Conservation (phyloP, 2,888 invertebrate genomes). For the Diloba caeruleocephala region DNA sequence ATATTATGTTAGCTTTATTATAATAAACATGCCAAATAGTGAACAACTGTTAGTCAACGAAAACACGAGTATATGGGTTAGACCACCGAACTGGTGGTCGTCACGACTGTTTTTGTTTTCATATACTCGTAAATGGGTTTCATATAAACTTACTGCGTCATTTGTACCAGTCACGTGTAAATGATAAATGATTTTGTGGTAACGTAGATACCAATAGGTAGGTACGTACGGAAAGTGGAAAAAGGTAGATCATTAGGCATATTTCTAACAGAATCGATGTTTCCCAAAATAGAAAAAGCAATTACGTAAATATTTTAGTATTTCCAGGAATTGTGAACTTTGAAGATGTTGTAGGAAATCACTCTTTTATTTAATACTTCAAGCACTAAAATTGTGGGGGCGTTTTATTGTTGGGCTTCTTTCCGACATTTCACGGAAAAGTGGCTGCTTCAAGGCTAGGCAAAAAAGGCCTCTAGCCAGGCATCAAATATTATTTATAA, state of each 20-base stretch:
- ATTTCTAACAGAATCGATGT: slow-evolving; percentile 36
- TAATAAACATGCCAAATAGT: too few species aligned
- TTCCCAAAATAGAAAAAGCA: slow-evolving; percentile 27
- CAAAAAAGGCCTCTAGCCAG: too few species aligned
- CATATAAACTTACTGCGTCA: slow-evolving; percentile 50
- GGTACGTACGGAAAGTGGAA: slow-evolving; percentile 34
- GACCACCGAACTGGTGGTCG: slow-evolving; percentile 6
- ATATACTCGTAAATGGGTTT: slow-evolving; percentile 37
- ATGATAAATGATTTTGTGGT: slow-evolving; percentile 58
- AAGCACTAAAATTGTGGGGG: too few species aligned
- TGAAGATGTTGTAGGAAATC: too few species aligned
- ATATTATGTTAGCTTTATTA: too few species aligned
- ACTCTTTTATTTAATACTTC: too few species aligned
- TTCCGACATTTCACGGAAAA: too few species aligned
- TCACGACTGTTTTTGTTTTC: slow-evolving; percentile 38
- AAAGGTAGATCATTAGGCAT: slow-evolving; percentile 54
- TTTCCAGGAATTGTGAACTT: slow-evolving; percentile 13
- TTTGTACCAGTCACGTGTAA: slow-evolving; percentile 59
- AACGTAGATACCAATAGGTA: slow-evolving; percentile 12
- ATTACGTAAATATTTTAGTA: slow-evolving; percentile 14
- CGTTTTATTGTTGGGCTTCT: too few species aligned
- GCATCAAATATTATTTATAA: too few species aligned
- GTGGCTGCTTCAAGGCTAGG: too few species aligned
- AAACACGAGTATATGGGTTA: slow-evolving; percentile 17
- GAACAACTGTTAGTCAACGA: neutral